phyloP scores from a whole-genome alignment of 2,113 vertebrate genomes.

The Scomber scombrus region DNA sequence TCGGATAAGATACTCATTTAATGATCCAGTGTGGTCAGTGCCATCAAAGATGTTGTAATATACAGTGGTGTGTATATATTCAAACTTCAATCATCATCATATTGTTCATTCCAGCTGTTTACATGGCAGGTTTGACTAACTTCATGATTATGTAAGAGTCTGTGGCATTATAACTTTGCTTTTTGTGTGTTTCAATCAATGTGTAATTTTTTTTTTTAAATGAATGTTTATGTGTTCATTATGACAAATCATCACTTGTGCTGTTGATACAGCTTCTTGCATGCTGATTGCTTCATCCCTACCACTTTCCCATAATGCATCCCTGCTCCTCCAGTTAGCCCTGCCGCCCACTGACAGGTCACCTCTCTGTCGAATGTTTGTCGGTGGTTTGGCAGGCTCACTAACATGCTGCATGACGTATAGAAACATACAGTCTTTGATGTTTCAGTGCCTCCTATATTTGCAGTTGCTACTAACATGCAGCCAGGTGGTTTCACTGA shows the following conservation, averaged over 20 bases:
- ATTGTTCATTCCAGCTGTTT: neutral
- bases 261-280: slow-evolving; percentile 54
- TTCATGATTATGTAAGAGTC: slow-evolving; percentile 14
- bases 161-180: slow-evolving; percentile 81
- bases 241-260: slow-evolving; percentile 37
- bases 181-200: slow-evolving; percentile 46
- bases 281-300: slow-evolving; percentile 57
- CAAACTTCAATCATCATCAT: slow-evolving; percentile 21
- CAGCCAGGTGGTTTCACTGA: slow-evolving; percentile 35
- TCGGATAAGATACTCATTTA: neutral
- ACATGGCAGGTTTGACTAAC: slow-evolving; percentile 33
- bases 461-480: slow-evolving; percentile 46
- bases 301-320: slow-evolving; percentile 56
- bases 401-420: slow-evolving; percentile 61
- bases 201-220: slow-evolving; percentile 38
- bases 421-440: neutral
- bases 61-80: neutral
- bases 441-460: neutral
- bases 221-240: slow-evolving; percentile 57
- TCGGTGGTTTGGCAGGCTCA: slow-evolving; percentile 21
- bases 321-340: slow-evolving; percentile 24
- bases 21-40: neutral
- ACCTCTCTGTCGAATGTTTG: slow-evolving; percentile 18
- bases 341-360: slow-evolving; percentile 12
- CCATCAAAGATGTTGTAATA: neutral